Evolutionary conservation across 2,113 vertebrate genomes (phyloP).

Genomic region (western clawed frog (Xenopus tropicalis)): UCB_Xtro_10.0 CM004449.2:93365001-93365500

Average conservation of each 20-base stretch:
- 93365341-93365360: no score
- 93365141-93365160: slow-evolving; percentile 1
- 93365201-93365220: not conserved
- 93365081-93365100: slow-evolving; percentile 68
- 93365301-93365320: no score
- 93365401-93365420: no score
- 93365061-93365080: slow-evolving; percentile 71
- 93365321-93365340: no score
- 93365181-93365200: not conserved
- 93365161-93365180: not conserved
- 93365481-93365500: no score
- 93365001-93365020: slow-evolving; percentile 68
- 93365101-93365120: slow-evolving; percentile 77
- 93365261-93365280: not conserved
- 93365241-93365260: not conserved
- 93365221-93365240: not conserved
- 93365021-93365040: slow-evolving; percentile 84
- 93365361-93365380: no score
- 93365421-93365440: no score
- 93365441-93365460: no score
- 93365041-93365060: slow-evolving; percentile 85
- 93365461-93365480: no score
- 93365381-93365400: no score
- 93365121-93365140: slow-evolving; percentile 45
- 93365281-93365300: not conserved